Base-by-base conservation (phyloP, 2,888 invertebrate species). In the Cylindroiulus punctatus region DNA sequence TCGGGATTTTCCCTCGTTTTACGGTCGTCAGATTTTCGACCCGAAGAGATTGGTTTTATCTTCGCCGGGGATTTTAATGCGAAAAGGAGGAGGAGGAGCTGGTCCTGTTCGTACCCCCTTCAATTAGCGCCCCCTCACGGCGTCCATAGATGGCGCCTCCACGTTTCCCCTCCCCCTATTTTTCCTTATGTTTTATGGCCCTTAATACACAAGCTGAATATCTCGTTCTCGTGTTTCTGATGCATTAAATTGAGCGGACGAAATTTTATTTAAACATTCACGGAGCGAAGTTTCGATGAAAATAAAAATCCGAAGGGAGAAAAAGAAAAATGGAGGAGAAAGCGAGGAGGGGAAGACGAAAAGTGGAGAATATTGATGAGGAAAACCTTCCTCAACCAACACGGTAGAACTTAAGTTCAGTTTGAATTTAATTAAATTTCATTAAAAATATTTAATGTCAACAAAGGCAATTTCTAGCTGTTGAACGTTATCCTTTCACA, bases 211-310 rank as follows among this genome's bases (percentile, higher is more conserved):
- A n/a, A n/a, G n/a, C n/a, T n/a, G n/a, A n/a, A n/a, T n/a, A n/a
- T 84, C 84, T 84, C 42, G 14, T 22, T 85, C 26, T 52, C 85
- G 5, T 85, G 52, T 85, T 85, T 47, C 57, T 44, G 52, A 42
- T 85, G 40, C 40, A 65, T 85, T 85, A 85, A 85, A 85, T 85
- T 85, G 85, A 85, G 44, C 85, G 52, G 12, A 36, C 26, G 12
- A 42, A 85, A 85, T 85, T 85, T 85, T 85, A 85, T 85, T 85
- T 85, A 85, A 85, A 85, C 84, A 84, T 84, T 84, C 84, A 84
- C 42, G 40, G 42, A 52, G 52, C 52, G 52, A 19, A 52, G 52
- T 52, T 52, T 52, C 19, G n/a, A 52, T n/a, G 19, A 52, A 52
- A 52, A 52, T n/a, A n/a, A 52, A 52, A 52, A 52, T 52, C 52